Conservation (phyloP, 2,113 vertebrate species). For the Scortum barcoo region DNA sequence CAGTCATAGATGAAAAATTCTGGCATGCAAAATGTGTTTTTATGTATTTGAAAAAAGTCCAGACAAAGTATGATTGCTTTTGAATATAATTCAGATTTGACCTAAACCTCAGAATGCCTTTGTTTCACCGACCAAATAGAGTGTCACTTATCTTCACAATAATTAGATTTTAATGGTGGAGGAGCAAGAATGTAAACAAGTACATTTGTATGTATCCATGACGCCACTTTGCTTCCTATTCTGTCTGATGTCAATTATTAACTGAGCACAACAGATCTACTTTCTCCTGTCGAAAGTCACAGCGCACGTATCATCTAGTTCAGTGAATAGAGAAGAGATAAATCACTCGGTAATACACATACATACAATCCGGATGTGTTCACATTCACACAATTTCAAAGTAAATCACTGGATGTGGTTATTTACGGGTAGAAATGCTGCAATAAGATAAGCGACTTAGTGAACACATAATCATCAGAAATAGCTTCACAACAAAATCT, state of each 20-base stretch:
- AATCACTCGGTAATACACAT: background rate
- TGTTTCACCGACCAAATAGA: conserved; percentile 16
- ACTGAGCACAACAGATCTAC: background rate
- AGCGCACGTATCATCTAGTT: background rate
- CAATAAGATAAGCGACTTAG: background rate
- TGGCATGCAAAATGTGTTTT: background rate
- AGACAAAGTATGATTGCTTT: background rate
- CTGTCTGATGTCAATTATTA: conserved; percentile 13
- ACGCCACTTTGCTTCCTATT: background rate
- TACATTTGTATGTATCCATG: conserved; percentile 33
- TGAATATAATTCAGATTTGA: background rate
- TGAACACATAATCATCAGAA: background rate
- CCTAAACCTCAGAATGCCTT: background rate
- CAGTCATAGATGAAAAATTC: background rate
- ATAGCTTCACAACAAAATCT: background rate
- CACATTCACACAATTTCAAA: background rate
- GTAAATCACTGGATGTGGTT: background rate
- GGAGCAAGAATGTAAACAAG: conserved; percentile 57
- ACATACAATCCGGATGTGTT: background rate
- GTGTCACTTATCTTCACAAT: background rate
- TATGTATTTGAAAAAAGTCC: background rate
- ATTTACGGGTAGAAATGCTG: background rate
- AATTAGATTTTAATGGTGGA: conserved; percentile 21
- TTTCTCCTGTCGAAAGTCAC: background rate
- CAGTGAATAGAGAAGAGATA: background rate